These are phyloP conservation scores for Trinorchestia longiramus DNA, from an alignment of 1,140 invertebrate genomes.

Conservation along the genomic window DNA sequence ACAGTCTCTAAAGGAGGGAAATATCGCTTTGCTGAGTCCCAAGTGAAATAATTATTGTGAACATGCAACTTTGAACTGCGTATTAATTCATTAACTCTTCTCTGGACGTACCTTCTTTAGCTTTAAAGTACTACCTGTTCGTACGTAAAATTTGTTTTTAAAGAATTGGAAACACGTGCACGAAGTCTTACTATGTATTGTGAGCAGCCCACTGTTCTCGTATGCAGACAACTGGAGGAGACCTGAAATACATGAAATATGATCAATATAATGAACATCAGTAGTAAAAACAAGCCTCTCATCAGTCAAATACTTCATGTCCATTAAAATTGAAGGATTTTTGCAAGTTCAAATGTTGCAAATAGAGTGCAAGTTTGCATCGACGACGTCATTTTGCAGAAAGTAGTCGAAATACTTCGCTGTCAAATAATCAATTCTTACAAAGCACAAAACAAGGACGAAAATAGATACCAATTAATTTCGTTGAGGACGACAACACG, in stretches of 20 bases:
- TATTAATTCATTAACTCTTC: not conserved
- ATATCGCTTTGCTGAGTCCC: not conserved
- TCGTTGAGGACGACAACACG: not conserved
- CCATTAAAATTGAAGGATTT: not conserved
- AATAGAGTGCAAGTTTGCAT: not conserved
- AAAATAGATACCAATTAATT: not conserved
- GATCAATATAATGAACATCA: not conserved
- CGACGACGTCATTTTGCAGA: not conserved
- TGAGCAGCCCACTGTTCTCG: conserved; percentile 66
- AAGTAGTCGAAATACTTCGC: not conserved
- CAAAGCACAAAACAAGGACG: not conserved
- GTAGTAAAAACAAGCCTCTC: not conserved
- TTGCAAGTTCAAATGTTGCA: not conserved
- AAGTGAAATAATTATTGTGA: not conserved
- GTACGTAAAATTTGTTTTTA: not conserved
- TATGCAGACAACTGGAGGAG: conserved; percentile 60
- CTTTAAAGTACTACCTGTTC: not conserved
- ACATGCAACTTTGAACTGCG: not conserved
- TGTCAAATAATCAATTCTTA: not conserved
- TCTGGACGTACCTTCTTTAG: not conserved
- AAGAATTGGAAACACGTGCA: not conserved
- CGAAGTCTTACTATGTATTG: conserved; percentile 65
- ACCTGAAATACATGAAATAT: not conserved
- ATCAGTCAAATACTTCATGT: not conserved
- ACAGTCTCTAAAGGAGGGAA: too few species aligned